Evolutionary conservation across 2,113 vertebrate genomes (phyloP), one percentile per base, ranked within the genome.

Genomic region (Lota lota): DNA sequence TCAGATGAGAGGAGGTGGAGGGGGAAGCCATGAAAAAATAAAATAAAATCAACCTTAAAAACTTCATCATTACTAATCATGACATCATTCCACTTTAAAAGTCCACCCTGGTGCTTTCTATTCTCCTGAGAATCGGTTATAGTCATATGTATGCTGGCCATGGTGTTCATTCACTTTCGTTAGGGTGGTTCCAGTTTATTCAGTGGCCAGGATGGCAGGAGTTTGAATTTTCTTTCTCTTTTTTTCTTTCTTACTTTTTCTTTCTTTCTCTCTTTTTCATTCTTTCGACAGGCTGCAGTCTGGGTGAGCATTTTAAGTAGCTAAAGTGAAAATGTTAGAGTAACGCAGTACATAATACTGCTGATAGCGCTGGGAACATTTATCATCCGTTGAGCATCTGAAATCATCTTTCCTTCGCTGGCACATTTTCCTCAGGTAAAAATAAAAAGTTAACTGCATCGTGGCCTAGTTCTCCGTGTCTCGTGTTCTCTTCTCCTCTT

Each of bases 41-140:
- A 4, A 33, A 33, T 33, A 4, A 33, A 33, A 4, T 33, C 28
- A 33, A 33, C 28, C 28, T 33, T 5, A 1, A 57, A 33, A 75
- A 62, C 61, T n/a, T 75, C 21, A 22, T 0, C 51, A 21, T 28
- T 59, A 54, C 58, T 33, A 14, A 56, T n/a, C 57, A 59, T 59
- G n/a, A 59, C 21, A 47, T 10, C 40, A 12, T 10, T 47, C 40
- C 7, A 11, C 40, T 47, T 47, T 47, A 47, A 47, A 47, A 47
- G 10, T 47, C 40, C 11, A 47, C 7, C 8, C 40, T 14, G 40
- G 12, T 47, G 40, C 40, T 47, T 14, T 8, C 7, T 47, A 47
- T 47, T 47, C 40, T 10, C 12, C 12, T 1, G 8, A 14, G 40
- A 47, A 11, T 47, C 12, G 40, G 2, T 47, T 14, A 14, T 14